Evolutionary conservation across 2,888 invertebrate species (phyloP).

Genomic region (Euclidia mi): DNA sequence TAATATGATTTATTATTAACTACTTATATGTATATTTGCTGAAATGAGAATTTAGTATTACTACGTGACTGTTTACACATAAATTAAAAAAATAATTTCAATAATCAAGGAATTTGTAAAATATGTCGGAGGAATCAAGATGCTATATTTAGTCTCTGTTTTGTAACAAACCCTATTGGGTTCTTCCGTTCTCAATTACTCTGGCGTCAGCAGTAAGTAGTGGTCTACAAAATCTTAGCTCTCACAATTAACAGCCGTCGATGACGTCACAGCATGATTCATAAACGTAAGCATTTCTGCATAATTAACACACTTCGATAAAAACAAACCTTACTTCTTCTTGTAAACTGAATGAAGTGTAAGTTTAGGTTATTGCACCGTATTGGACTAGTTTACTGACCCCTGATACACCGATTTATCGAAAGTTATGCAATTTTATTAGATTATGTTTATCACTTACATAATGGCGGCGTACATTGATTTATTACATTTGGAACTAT

Average conservation of each 20-base stretch:
- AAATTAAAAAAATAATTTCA: no score
- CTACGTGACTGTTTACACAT: no score
- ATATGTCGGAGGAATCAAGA: no score
- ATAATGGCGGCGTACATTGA: neutral
- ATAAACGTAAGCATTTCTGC: conserved; percentile 54
- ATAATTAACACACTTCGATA: conserved; percentile 57
- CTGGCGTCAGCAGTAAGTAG: conserved; percentile 13
- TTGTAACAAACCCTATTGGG: neutral
- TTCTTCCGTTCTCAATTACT: conserved; percentile 25
- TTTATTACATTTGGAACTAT: neutral
- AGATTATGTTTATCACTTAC: conserved; percentile 10
- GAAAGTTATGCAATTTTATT: conserved; percentile 20
- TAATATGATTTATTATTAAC: no score
- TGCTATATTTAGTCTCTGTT: no score
- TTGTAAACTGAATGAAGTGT: conserved; percentile 27
- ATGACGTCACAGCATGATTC: conserved; percentile 62
- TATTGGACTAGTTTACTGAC: conserved; percentile 9
- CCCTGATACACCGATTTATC: conserved; percentile 13
- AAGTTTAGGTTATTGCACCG: conserved; percentile 19
- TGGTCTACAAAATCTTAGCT: conserved; percentile 50
- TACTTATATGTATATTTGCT: no score
- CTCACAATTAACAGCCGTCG: conserved; percentile 46
- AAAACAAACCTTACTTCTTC: conserved; percentile 31
- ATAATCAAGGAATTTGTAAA: no score
- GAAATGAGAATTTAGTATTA: no score